Percentiles rank a stretch among this genome's conserved stretches.
These are phyloP conservation scores for Lepus europaeus DNA, from an alignment of 2,113 vertebrate species.

Conservation along the genomic window DNA sequence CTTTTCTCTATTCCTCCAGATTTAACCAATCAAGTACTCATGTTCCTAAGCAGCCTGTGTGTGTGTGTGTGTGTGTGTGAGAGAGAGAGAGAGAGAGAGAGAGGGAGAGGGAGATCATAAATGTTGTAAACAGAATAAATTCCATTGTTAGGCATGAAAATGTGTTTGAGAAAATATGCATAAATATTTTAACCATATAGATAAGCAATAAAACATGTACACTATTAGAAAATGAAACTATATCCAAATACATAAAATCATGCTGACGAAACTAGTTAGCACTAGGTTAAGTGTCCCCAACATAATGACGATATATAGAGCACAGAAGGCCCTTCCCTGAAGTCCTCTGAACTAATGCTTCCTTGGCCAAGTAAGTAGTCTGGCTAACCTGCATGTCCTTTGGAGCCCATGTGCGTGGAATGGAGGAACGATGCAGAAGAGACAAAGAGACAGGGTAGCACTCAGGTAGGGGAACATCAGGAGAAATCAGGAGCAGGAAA, in stretches of 20 bases:
- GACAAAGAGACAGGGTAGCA: not conserved
- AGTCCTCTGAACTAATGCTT: not conserved
- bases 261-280: not conserved
- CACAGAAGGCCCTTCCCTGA: not conserved
- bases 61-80: too few relatives aligned
- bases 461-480: not conserved
- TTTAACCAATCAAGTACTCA: not conserved
- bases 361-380: not conserved
- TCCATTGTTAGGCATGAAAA: not conserved
- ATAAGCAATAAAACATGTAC: not conserved
- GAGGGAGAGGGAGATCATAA: not conserved
- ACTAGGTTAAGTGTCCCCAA: not conserved
- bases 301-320: not conserved
- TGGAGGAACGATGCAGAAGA: not conserved
- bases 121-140: conserved; percentile 29
- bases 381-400: not conserved
- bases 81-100: not conserved
- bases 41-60: not conserved
- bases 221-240: not conserved
- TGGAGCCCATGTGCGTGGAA: not conserved
- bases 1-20: not conserved
- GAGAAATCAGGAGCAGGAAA: not conserved
- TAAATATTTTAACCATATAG: not conserved
- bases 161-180: not conserved
- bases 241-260: not conserved